Conservation (phyloP, 2,113 vertebrate genomes). For the Eclectus roratus region DNA sequence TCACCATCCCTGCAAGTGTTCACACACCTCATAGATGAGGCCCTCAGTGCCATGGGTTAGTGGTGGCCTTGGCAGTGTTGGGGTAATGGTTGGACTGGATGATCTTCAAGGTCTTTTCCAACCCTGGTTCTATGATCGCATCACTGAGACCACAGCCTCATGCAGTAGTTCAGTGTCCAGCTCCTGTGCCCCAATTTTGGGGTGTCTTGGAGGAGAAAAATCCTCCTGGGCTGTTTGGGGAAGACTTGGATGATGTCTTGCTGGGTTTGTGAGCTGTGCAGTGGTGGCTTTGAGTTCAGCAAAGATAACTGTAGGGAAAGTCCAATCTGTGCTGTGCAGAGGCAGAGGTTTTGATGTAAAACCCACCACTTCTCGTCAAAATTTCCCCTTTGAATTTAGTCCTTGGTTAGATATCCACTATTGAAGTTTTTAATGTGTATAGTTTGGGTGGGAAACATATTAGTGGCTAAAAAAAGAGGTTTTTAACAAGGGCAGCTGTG, state of each 20-base stretch:
- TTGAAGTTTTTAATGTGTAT: not conserved
- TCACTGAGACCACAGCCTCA: not conserved
- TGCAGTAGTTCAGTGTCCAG: rapidly evolving
- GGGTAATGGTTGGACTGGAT: not conserved
- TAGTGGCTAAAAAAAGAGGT: not conserved
- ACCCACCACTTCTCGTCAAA: rapidly evolving
- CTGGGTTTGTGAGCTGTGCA: rapidly evolving
- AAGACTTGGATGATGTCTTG: not conserved
- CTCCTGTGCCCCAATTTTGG: rapidly evolving
- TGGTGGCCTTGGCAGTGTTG: not conserved
- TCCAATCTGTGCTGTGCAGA: not conserved
- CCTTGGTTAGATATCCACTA: not conserved
- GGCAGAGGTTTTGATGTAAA: not conserved
- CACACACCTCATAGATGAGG: not conserved
- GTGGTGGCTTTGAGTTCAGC: rapidly evolving
- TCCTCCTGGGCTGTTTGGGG: not conserved
- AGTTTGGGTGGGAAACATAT: not conserved
- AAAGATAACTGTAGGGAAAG: not conserved
- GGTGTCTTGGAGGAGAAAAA: not conserved
- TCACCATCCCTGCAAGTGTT: not conserved
- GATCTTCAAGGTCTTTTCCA: not conserved
- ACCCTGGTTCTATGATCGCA: not conserved
- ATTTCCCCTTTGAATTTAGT: not conserved
- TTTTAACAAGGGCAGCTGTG: not conserved
- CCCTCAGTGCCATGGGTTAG: not conserved